phyloP scores from a whole-genome alignment of 1,140 invertebrate genomes.

The Marisa cornuarietis region DNA sequence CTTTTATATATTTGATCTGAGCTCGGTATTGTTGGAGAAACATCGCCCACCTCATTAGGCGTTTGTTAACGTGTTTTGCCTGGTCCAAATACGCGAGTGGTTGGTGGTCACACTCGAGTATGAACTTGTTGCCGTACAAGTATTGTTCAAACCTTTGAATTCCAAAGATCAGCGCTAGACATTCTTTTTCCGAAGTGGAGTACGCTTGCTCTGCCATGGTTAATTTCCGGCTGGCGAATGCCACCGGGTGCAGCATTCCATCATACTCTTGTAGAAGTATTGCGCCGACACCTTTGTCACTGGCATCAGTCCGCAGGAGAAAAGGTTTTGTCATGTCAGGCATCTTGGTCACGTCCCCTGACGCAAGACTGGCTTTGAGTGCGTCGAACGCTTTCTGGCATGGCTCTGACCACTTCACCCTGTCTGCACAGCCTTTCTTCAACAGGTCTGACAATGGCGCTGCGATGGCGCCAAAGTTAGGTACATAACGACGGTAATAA shows the following conservation, averaged over 20 bases:
- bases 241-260: constrained; percentile 33
- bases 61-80: background rate
- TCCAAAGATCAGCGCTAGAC: constrained; percentile 61
- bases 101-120: constrained; percentile 31
- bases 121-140: constrained; percentile 32
- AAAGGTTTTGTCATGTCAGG: constrained; percentile 55
- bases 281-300: constrained; percentile 33
- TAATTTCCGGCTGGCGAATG: constrained; percentile 38
- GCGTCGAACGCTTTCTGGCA: constrained; percentile 17
- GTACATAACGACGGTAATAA: constrained; percentile 40
- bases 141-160: constrained; percentile 65
- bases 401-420: constrained; percentile 1
- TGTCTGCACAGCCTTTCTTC: constrained; percentile 2
- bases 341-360: constrained; percentile 37
- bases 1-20: constrained; percentile 6
- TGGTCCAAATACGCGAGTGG: constrained; percentile 21
- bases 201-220: constrained; percentile 43
- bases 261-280: constrained; percentile 41
- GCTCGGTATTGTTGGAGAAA: constrained; percentile 12
- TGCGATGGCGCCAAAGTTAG: constrained; percentile 38
- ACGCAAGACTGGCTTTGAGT: constrained; percentile 25
- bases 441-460: constrained; percentile 41
- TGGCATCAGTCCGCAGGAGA: constrained; percentile 50
- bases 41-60: constrained; percentile 24
- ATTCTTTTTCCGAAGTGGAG: constrained; percentile 64